phyloP scores from a whole-genome alignment of 2,888 invertebrate species.

The Polyommatus iphigenia region DNA sequence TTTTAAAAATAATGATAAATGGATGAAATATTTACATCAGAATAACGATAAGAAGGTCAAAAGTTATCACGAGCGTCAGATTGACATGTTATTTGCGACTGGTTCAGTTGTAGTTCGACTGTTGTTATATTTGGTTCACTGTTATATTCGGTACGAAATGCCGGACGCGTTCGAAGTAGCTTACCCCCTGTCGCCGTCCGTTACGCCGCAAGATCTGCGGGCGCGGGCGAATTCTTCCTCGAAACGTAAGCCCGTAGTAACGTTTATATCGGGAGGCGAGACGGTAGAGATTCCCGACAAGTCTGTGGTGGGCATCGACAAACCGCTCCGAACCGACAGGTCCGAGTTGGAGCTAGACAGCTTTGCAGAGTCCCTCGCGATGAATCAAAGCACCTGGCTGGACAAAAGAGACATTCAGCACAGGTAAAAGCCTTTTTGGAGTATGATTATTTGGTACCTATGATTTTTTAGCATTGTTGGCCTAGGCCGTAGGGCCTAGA shows the following conservation, averaged over 20 bases:
- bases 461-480: constrained; percentile 2
- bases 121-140: constrained; percentile 28
- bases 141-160: constrained; percentile 58
- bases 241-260: constrained; percentile 63
- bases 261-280: constrained; percentile 67
- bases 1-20: constrained; percentile 16
- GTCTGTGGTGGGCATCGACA: constrained; percentile 63
- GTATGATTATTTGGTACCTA: background rate
- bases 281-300: constrained; percentile 72
- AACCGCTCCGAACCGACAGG: constrained; percentile 64
- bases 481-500: background rate
- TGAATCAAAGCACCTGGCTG: constrained; percentile 74
- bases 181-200: constrained; percentile 74
- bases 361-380: constrained; percentile 75
- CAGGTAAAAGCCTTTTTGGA: constrained; percentile 65
- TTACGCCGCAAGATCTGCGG: constrained; percentile 77
- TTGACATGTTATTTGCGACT: constrained; percentile 54
- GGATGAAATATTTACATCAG: constrained; percentile 59
- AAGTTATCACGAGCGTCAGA: constrained; percentile 66
- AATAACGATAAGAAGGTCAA: constrained; percentile 54
- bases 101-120: constrained; percentile 38
- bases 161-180: constrained; percentile 80
- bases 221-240: constrained; percentile 80
- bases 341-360: constrained; percentile 79
- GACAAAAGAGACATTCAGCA: constrained; percentile 80